phyloP scores from a whole-genome alignment of 64 coral and sea anemone species.

The Orbicella faveolata region DNA sequence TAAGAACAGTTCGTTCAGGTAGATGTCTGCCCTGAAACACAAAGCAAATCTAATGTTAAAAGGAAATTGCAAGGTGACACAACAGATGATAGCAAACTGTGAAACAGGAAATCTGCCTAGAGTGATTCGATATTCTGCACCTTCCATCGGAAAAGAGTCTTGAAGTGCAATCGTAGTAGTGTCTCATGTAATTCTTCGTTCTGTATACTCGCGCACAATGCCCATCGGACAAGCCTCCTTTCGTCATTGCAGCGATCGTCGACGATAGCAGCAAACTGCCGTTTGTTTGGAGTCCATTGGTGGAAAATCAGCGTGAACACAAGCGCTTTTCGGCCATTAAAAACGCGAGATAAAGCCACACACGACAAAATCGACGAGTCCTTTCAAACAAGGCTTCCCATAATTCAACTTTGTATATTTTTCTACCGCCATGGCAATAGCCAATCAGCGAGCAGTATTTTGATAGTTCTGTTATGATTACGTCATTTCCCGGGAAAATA shows the following conservation, averaged over 20 bases:
- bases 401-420: slow-evolving; percentile 60
- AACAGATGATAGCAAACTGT: neutral
- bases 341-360: neutral
- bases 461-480: neutral
- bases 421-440: slow-evolving; percentile 78
- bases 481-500: slow-evolving; percentile 24
- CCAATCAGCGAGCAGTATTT: slow-evolving; percentile 68
- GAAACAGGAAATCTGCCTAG: slow-evolving; percentile 1
- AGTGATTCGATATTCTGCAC: slow-evolving; percentile 46
- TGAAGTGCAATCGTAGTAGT: slow-evolving; percentile 74
- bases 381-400: slow-evolving; percentile 55
- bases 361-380: neutral
- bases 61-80: neutral
- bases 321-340: neutral
- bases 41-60: neutral
- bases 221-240: slow-evolving; percentile 22
- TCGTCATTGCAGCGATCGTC: slow-evolving; percentile 65
- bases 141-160: slow-evolving; percentile 71
- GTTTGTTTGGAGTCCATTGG: slow-evolving; percentile 14
- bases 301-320: slow-evolving; percentile 35
- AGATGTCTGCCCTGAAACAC: slow-evolving; percentile 54
- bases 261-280: neutral
- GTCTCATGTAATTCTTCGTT: slow-evolving; percentile 62
- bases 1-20: slow-evolving; percentile 73
- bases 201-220: slow-evolving; percentile 20